These are phyloP conservation scores for Sebastes ruberrimus DNA, from an alignment of 2,797 vertebrate species.

Conservation along the genomic window DNA sequence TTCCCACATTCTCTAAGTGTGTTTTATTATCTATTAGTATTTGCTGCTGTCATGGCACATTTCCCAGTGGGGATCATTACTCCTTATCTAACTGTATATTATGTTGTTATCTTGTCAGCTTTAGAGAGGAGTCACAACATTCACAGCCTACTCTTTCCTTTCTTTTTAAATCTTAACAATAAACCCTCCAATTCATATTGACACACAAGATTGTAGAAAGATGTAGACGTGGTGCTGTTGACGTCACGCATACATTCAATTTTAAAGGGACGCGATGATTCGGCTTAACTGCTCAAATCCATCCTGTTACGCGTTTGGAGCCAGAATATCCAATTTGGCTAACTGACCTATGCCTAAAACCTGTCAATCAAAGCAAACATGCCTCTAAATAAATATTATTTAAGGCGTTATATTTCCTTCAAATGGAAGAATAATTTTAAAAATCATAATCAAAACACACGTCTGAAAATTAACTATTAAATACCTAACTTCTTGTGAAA, in stretches of 20 bases:
- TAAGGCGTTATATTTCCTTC: not conserved
- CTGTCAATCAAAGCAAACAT: not conserved
- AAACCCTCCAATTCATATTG: not conserved
- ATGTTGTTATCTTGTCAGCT: constrained; percentile 33
- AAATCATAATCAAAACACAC: not conserved
- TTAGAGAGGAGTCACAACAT: constrained; percentile 29
- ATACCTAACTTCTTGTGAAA: not conserved
- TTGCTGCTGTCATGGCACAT: constrained; percentile 7
- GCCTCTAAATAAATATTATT: not conserved
- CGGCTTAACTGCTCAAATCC: not conserved
- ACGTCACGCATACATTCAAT: not conserved
- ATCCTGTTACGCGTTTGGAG: not conserved
- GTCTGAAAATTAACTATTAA: not conserved
- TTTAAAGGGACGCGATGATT: not conserved
- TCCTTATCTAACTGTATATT: constrained; percentile 19
- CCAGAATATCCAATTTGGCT: not conserved
- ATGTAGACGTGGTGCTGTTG: not conserved
- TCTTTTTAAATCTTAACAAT: not conserved
- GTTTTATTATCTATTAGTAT: constrained; percentile 18
- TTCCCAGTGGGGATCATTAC: constrained; percentile 24
- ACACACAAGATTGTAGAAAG: not conserved
- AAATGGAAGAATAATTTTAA: not conserved
- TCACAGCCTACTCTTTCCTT: not conserved
- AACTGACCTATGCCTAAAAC: not conserved
- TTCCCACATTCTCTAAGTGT: not conserved